Conservation (phyloP, 2,113 vertebrate genomes). For the Setophaga coronata region DNA sequence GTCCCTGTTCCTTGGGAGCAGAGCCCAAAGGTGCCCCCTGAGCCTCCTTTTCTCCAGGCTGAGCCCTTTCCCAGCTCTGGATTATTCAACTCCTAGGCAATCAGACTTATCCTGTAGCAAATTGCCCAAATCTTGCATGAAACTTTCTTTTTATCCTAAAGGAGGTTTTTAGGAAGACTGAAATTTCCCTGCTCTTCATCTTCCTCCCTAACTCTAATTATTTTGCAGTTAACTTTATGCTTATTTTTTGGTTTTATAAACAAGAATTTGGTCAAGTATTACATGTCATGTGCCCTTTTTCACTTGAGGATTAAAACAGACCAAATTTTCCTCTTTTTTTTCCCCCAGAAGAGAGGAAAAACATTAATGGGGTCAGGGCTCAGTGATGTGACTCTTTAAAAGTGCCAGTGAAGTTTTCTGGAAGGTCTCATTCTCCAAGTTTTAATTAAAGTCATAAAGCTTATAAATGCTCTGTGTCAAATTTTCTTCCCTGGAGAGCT, state of each 20-base stretch:
- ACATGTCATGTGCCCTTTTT: background rate
- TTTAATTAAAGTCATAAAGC: background rate
- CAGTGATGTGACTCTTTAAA: background rate
- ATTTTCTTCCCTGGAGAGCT: background rate
- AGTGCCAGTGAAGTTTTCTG: background rate
- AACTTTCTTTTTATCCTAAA: background rate
- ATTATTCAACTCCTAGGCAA: background rate
- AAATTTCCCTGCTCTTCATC: background rate
- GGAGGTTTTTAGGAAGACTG: background rate
- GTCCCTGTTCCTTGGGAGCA: background rate
- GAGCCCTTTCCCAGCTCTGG: background rate
- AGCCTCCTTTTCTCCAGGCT: background rate
- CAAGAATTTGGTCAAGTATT: background rate
- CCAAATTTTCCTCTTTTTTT: background rate
- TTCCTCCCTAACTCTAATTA: background rate
- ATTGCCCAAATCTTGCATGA: background rate
- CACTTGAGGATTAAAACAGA: background rate
- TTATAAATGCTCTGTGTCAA: background rate
- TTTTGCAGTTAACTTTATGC: background rate
- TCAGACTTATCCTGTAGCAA: fast-evolving
- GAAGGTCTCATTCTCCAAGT: background rate
- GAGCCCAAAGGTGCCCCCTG: background rate
- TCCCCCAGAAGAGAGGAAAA: background rate
- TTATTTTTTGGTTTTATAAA: background rate
- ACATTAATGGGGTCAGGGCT: background rate